phyloP scores from a whole-genome alignment of 2,113 vertebrate genomes.

The Muntiacus muntjak region DNA sequence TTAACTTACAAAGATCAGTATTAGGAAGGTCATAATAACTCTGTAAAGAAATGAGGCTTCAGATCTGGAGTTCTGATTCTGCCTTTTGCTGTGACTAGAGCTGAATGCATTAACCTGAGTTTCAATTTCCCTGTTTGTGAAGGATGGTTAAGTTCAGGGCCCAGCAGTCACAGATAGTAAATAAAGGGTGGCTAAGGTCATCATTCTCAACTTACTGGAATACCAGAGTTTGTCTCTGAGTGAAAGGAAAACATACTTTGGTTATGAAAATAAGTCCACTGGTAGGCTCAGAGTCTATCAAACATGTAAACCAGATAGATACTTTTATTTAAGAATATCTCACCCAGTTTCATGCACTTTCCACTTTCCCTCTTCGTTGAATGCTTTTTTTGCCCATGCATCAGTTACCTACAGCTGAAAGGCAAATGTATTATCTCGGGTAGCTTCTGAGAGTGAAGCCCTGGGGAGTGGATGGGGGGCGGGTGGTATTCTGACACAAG shows the following conservation, averaged over 20 bases:
- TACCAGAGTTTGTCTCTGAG: not conserved
- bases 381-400: not conserved
- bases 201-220: not conserved
- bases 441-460: not conserved
- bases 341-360: not conserved
- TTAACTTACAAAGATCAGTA: not conserved
- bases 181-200: not conserved
- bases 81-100: not conserved
- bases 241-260: not conserved
- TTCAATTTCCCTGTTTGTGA: not conserved
- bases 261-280: not conserved
- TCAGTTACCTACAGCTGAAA: not conserved
- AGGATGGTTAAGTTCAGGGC: not conserved
- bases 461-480: not conserved
- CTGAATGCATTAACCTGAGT: not conserved
- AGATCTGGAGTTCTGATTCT: not conserved
- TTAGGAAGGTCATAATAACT: not conserved
- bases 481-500: not conserved
- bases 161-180: not conserved
- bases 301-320: not conserved
- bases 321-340: not conserved
- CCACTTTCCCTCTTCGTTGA: not conserved
- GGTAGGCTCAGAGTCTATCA: not conserved
- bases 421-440: not conserved
- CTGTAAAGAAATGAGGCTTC: not conserved